Conservation (phyloP, 2,113 vertebrate genomes). For the Gopherus evgoodei region DNA sequence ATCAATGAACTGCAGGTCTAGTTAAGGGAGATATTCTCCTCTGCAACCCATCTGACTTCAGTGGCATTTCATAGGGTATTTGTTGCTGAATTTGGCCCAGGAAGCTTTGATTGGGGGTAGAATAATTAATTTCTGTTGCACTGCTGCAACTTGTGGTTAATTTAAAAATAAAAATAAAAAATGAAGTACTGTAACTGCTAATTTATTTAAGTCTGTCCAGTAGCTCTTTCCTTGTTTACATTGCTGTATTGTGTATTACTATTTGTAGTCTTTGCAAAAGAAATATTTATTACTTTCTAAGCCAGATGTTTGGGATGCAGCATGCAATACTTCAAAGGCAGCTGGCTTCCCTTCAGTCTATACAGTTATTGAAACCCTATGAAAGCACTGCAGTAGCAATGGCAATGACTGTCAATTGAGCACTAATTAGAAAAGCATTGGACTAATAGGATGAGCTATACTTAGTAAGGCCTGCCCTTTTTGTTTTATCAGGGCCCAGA, state of each 20-base stretch:
- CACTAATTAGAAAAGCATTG: conserved; percentile 42
- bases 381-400: background rate
- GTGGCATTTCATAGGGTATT: background rate
- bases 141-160: background rate
- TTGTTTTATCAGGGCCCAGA: conserved; percentile 13
- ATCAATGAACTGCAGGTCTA: background rate
- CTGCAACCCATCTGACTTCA: background rate
- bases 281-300: background rate
- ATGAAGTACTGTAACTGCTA: background rate
- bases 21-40: background rate
- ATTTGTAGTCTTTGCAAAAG: background rate
- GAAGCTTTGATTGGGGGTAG: background rate
- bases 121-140: background rate
- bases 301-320: background rate
- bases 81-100: background rate
- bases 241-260: fast-evolving
- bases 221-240: background rate
- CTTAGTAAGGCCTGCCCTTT: conserved; percentile 41
- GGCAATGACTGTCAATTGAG: conserved; percentile 26
- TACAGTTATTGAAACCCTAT: background rate
- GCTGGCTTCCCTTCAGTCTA: background rate
- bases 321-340: fast-evolving
- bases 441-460: conserved; percentile 54
- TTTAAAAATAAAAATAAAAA: background rate
- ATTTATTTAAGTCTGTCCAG: background rate